Percentiles rank a stretch among this genome's conserved stretches.
These are phyloP conservation scores for Nylanderia fulva DNA, from an alignment of 1,140 invertebrate genomes.

Conservation along the genomic window DNA sequence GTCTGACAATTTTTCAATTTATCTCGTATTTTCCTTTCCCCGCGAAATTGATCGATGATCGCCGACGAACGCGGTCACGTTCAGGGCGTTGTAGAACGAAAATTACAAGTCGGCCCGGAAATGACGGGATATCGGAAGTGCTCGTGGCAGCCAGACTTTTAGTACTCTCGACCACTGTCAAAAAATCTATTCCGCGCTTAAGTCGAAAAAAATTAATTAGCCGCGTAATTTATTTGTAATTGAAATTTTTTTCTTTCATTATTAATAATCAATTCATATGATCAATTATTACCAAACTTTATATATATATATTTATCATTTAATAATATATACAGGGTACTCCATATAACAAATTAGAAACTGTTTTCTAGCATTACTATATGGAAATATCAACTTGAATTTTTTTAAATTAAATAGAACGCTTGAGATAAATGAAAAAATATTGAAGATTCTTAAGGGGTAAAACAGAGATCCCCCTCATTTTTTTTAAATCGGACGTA, in stretches of 20 bases:
- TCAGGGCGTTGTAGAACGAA: slow-evolving; percentile 56
- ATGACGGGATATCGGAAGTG: slow-evolving; percentile 67
- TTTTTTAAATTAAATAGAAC: too few species aligned
- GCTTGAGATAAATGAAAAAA: too few species aligned
- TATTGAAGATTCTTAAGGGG: too few species aligned
- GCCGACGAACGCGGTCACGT: slow-evolving; percentile 38
- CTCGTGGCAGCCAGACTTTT: slow-evolving; percentile 62
- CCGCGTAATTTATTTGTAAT: slow-evolving; percentile 21
- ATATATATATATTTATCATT: too few species aligned
- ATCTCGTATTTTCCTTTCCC: slow-evolving; percentile 12
- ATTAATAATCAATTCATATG: slow-evolving; percentile 8
- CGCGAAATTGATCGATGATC: slow-evolving; percentile 58
- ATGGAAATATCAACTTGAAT: too few species aligned
- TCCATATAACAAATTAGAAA: too few species aligned
- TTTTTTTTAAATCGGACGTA: too few species aligned
- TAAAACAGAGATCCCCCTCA: too few species aligned
- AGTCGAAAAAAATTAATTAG: slow-evolving; percentile 31
- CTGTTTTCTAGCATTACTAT: too few species aligned
- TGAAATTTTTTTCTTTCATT: background rate
- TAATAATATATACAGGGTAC: too few species aligned
- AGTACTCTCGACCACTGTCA: slow-evolving; percentile 24
- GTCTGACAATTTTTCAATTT: slow-evolving; percentile 60
- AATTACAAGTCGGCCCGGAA: slow-evolving; percentile 71
- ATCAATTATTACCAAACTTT: too few species aligned
- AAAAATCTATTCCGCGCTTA: slow-evolving; percentile 57